A percentile compares a stretch with the other conserved stretches of the same genome.
These are phyloP conservation scores for Acanthococcus lagerstroemiae DNA, from an alignment of 2,888 invertebrate species.

Conservation along the genomic window DNA sequence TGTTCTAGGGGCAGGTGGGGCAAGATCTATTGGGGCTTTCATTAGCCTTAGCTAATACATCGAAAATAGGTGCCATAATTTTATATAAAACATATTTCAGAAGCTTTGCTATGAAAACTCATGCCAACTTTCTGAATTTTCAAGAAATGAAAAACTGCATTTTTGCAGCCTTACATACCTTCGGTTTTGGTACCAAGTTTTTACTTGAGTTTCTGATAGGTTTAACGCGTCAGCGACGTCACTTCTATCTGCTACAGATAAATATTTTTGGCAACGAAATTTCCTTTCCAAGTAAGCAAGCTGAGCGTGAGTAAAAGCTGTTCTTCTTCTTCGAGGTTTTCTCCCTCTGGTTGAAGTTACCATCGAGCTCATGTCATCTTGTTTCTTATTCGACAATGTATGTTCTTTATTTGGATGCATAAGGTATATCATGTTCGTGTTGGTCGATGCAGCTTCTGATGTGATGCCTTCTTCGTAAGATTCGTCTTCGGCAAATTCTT, in stretches of 20 bases:
- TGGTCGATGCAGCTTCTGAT: not conserved
- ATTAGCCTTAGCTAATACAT: too few species aligned
- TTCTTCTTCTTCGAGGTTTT: constrained; percentile 72
- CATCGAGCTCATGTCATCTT: constrained; percentile 45
- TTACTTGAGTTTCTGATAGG: constrained; percentile 86
- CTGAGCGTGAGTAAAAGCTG: constrained; percentile 90
- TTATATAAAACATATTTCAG: too few species aligned
- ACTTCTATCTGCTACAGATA: constrained; percentile 84
- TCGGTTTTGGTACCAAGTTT: constrained; percentile 57
- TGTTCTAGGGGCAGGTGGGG: too few species aligned
- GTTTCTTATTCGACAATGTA: constrained; percentile 18
- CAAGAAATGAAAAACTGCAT: too few species aligned
- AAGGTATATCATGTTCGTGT: constrained; percentile 12
- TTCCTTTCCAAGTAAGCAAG: constrained; percentile 82
- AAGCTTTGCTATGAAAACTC: too few species aligned
- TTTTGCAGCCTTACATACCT: too few species aligned
- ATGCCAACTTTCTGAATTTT: too few species aligned
- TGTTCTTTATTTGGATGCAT: constrained; percentile 16
- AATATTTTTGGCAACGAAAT: constrained; percentile 86
- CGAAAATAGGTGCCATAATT: too few species aligned
- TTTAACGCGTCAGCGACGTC: constrained; percentile 84
- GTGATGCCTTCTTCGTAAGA: constrained; percentile 10
- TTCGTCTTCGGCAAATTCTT: constrained; percentile 9
- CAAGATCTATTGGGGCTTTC: too few species aligned
- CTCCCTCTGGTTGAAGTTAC: constrained; percentile 50